Percentiles rank a stretch among this genome's conserved stretches.
Evolutionary conservation across 2,888 invertebrate genomes (phyloP).

Genomic region (Uloborus plumipes): DNA sequence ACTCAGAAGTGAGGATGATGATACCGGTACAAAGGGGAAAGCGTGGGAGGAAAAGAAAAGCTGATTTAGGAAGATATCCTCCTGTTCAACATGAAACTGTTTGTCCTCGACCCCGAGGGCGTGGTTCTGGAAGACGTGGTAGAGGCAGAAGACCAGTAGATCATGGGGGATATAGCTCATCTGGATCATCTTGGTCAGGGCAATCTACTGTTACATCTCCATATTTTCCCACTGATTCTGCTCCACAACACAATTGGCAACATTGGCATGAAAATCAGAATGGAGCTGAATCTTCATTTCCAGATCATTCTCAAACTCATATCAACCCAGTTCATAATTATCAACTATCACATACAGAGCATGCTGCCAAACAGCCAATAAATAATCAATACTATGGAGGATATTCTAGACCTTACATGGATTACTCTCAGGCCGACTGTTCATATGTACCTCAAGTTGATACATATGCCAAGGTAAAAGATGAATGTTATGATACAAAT

Average conservation of each 20-base stretch:
- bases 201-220: constrained; percentile 58
- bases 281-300: constrained; percentile 54
- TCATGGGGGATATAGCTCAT: constrained; percentile 55
- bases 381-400: constrained; percentile 62
- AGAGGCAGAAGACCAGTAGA: constrained; percentile 58
- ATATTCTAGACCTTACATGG: constrained; percentile 58
- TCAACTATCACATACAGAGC: constrained; percentile 53
- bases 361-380: constrained; percentile 57
- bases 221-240: constrained; percentile 42
- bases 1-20: constrained; percentile 60
- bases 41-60: constrained; percentile 52
- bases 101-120: constrained; percentile 38
- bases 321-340: constrained; percentile 59
- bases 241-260: constrained; percentile 59
- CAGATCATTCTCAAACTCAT: constrained; percentile 59
- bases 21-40: constrained; percentile 52
- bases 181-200: constrained; percentile 55
- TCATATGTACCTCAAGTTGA: constrained; percentile 62
- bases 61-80: constrained; percentile 54
- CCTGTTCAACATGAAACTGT: constrained; percentile 34
- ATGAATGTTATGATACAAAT: constrained; percentile 59
- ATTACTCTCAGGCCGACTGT: constrained; percentile 63
- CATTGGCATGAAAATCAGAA: constrained; percentile 61
- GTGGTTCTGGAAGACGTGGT: constrained; percentile 59
- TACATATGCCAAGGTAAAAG: constrained; percentile 64